Evolutionary conservation across 1,140 invertebrate species (phyloP), one percentile per base, ranked within the genome.

Genomic region (Lethrus apterus): DNA sequence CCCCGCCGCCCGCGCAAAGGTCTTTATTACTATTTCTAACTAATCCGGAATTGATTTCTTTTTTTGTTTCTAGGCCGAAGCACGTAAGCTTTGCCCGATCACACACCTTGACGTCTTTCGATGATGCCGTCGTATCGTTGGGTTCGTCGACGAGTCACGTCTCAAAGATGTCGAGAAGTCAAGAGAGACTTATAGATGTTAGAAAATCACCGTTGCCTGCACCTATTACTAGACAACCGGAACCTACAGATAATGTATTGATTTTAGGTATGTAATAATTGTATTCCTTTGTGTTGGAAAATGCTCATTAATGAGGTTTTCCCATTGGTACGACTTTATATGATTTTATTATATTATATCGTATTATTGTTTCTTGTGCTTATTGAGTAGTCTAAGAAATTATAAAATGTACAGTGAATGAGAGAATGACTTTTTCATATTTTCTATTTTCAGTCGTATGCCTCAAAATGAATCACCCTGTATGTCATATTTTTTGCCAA

Each of bases 21-120:
- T 42, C 29, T 31, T 5, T 9, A 3, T 31, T 9, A 31, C 29
- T 4, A n/a, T n/a, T n/a, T n/a, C n/a, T n/a, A n/a, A n/a, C n/a
- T n/a, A n/a, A n/a, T n/a, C n/a, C n/a, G n/a, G n/a, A n/a, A n/a
- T n/a, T n/a, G n/a, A n/a, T n/a, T 54, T 69, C 31, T 19, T 50
- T n/a, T n/a, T n/a, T n/a, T n/a, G n/a, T 38, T 64, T 65, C 41
- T 68, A 83, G 81, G 65, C 79, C 81, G 50, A 93, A 92, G 65
- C 89, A 93, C 65, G 90, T 94, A 20, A 92, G 87, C 59, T 94
- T 94, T 60, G 89, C 89, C 13, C 75, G 85, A 20, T 89, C 86
- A 1, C 83, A 89, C 54, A 89, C 86, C 0, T 62, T 89, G 38
- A 85, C 84, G 3, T 88, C 85, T 2, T 88, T 89, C 55, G 86